A percentile compares a stretch with the other conserved stretches of the same genome.
Evolutionary conservation across 2,113 vertebrate genomes (phyloP).

Genomic region (Muntiacus muntjak): DNA sequence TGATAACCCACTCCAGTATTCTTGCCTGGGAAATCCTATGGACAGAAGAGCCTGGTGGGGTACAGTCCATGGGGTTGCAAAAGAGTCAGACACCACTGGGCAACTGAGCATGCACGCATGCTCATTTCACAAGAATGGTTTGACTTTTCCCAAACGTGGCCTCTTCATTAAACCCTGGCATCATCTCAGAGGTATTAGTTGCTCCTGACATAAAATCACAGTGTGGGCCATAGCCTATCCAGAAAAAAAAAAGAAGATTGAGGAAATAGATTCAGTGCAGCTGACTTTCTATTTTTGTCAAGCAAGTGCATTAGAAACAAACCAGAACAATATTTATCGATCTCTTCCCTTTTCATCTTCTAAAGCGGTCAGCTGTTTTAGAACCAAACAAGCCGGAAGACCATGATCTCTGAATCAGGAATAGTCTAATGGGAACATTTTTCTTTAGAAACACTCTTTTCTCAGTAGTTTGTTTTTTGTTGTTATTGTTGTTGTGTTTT

Average conservation of each 20-base stretch:
- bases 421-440: background rate
- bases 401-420: background rate
- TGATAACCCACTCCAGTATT: background rate
- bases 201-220: background rate
- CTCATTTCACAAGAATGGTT: background rate
- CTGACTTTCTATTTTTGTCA: background rate
- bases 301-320: background rate
- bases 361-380: background rate
- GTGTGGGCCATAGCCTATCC: background rate
- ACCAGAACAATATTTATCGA: background rate
- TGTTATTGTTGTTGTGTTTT: background rate
- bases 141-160: background rate
- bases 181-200: too few relatives aligned
- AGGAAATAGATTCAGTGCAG: background rate
- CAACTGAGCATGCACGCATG: background rate
- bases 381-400: background rate
- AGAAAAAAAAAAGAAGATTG: background rate
- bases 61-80: background rate
- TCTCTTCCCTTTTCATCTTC: background rate
- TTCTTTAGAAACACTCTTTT: background rate
- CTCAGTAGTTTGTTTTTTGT: background rate
- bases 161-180: background rate
- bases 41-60: background rate
- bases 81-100: background rate
- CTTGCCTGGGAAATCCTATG: background rate